Evolutionary conservation across 2,113 vertebrate species (phyloP), one percentile per base, ranked within the genome.

Genomic region (Passer montanus): DNA sequence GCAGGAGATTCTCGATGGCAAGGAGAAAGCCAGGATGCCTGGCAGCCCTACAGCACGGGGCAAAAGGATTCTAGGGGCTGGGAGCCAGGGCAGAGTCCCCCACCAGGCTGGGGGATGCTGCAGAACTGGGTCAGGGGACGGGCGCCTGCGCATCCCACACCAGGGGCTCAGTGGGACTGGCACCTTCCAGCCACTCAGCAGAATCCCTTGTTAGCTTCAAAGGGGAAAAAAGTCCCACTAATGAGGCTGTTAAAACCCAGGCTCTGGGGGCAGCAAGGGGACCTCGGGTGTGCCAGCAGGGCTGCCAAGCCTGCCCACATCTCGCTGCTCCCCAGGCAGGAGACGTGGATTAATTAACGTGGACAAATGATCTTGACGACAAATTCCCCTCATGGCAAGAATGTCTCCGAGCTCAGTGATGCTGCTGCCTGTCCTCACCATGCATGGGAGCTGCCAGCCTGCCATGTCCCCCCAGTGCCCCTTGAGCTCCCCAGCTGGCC

Each of bases 201-300:
- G 94, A 82, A 80, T 63, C 47, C 35, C 83, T 96, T 1, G 0
- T 91, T 92, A 91, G 56, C 88, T 94, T 94, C 72, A 89, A 84
- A 93, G 44, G 55, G 80, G 37, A 75, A 85, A 77, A 94, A 80
- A 92, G 28, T 62, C 67, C 49, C 2, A 6, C 77, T 97, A 96
- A 97, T 79, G 93, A 96, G 91, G 64, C 80, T 64, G 64, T 89
- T 96, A 90, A 94, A 94, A n/a, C 15, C n/a, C 68, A 69, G 84
- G 43, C 63, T 81, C 88, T 81, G 14, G 70, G 53, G 92, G 72
- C 66, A 84, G 78, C 78, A n/a, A 84, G 58, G 43, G 53, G 41
- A 31, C 27, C 58, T 73, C 1, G 3, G 49, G 14, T 52, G 9
- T 4, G 17, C 72, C 15, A 0, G 50, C 11, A 0, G 31, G 67